Percentiles rank a stretch among this genome's conserved stretches.
Conservation (phyloP, 2,888 invertebrate species). For the Aphidius colemani region DNA sequence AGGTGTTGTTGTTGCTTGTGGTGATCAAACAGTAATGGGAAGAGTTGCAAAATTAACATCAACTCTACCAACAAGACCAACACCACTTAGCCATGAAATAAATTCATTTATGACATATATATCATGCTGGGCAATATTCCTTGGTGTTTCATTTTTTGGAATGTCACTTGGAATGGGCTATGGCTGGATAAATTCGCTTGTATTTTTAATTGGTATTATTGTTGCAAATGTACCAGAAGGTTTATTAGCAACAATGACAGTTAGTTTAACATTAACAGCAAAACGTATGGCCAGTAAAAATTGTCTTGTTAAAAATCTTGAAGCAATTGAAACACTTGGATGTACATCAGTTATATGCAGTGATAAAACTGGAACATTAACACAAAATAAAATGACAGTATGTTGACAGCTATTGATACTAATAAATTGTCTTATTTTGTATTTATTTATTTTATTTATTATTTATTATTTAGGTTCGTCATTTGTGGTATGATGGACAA, state of each 20-base stretch:
- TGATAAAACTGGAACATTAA: slow-evolving; percentile 79
- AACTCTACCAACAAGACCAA: slow-evolving; percentile 69
- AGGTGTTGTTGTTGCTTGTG: slow-evolving; percentile 70
- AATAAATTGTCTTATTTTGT: not conserved
- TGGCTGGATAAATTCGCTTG: slow-evolving; percentile 71
- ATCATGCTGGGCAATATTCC: slow-evolving; percentile 68
- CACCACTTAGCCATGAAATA: slow-evolving; percentile 80
- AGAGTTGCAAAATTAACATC: slow-evolving; percentile 73
- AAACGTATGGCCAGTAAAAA: slow-evolving; percentile 76
- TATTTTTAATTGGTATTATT: slow-evolving; percentile 75
- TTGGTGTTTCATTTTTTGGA: slow-evolving; percentile 73
- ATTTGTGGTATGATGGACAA: slow-evolving; percentile 66
- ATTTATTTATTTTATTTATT: slow-evolving; percentile 1
- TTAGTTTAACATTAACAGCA: slow-evolving; percentile 76
- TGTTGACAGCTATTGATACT: slow-evolving; percentile 60
- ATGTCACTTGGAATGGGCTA: slow-evolving; percentile 71
- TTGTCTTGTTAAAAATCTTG: slow-evolving; percentile 78
- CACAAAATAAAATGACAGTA: slow-evolving; percentile 74
- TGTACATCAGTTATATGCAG: slow-evolving; percentile 81
- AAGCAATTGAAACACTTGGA: slow-evolving; percentile 78
- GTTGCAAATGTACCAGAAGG: slow-evolving; percentile 82
- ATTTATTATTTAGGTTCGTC: slow-evolving; percentile 63
- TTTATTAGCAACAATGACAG: slow-evolving; percentile 76
- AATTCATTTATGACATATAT: slow-evolving; percentile 76
- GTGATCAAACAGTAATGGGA: slow-evolving; percentile 73